phyloP scores from a whole-genome alignment of 2,888 invertebrate genomes.

The Orchesellides sinensis region DNA sequence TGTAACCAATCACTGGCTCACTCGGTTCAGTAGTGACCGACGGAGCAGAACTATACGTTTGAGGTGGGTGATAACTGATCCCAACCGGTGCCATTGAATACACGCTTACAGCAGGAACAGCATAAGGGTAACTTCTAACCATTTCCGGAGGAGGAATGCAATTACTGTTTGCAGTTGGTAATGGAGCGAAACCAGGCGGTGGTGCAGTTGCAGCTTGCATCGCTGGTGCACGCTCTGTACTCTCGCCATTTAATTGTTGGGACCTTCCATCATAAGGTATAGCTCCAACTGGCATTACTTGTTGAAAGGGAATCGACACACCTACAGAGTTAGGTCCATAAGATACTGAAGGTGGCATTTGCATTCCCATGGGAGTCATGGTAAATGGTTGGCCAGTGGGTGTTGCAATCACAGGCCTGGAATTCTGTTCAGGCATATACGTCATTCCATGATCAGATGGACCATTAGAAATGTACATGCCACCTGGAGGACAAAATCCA shows the following conservation, averaged over 20 bases:
- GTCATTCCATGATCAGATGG: not conserved
- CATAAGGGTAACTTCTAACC: constrained; percentile 31
- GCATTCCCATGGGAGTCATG: constrained; percentile 35
- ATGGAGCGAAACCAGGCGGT: constrained; percentile 69
- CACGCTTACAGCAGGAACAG: constrained; percentile 12
- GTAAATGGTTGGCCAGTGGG: constrained; percentile 37
- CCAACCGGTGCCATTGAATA: constrained; percentile 41
- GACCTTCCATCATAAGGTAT: constrained; percentile 29
- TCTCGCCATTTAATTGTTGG: constrained; percentile 37
- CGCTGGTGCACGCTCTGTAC: not conserved
- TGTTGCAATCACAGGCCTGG: constrained; percentile 37
- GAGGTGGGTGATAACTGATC: constrained; percentile 32
- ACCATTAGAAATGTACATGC: constrained; percentile 32
- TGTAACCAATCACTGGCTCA: constrained; percentile 18
- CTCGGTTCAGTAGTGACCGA: not conserved
- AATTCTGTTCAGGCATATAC: constrained; percentile 29
- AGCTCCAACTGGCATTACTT: constrained; percentile 30
- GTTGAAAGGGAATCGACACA: constrained; percentile 29
- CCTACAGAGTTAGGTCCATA: constrained; percentile 32
- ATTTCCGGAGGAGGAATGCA: constrained; percentile 18
- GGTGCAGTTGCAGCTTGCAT: constrained; percentile 55
- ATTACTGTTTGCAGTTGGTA: constrained; percentile 39
- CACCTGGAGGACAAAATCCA: constrained; percentile 46
- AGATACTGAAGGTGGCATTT: constrained; percentile 27
- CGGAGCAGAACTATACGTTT: constrained; percentile 16